Conservation (phyloP, 2,888 invertebrate genomes). For the Drosophila cognata region DNA sequence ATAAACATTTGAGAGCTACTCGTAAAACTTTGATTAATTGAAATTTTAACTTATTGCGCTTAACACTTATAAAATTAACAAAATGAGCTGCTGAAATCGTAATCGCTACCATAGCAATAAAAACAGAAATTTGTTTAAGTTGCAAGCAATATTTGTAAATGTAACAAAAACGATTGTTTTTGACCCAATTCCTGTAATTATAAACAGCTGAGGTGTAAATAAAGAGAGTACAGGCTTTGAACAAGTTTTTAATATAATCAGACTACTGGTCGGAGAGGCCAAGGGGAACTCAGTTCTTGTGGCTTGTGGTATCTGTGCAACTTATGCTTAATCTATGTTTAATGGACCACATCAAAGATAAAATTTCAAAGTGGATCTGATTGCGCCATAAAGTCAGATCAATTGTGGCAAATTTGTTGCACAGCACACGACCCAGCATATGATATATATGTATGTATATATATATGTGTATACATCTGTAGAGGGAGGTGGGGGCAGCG, state of each 20-base stretch:
- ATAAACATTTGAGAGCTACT: neutral
- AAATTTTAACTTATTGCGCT: neutral
- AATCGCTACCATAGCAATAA: conserved; percentile 28
- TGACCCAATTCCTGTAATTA: conserved; percentile 45
- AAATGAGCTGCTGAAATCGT: conserved; percentile 35
- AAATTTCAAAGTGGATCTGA: conserved; percentile 21
- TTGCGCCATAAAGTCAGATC: conserved; percentile 57
- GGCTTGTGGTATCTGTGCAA: neutral
- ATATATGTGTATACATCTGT: neutral
- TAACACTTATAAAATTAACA: neutral
- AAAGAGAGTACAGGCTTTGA: conserved; percentile 5
- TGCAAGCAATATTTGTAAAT: conserved; percentile 29
- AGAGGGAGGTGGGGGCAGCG: conserved; percentile 4
- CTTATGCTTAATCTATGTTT: conserved; percentile 24
- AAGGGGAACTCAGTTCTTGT: conserved; percentile 10
- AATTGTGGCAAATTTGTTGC: conserved; percentile 46
- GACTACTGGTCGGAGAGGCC: neutral
- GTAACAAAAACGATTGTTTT: conserved; percentile 30
- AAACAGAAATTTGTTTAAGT: conserved; percentile 6
- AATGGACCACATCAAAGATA: conserved; percentile 58
- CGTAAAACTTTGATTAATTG: neutral
- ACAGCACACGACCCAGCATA: conserved; percentile 27
- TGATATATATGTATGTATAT: neutral
- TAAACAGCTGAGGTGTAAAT: conserved; percentile 39
- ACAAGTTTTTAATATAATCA: neutral